Evolutionary conservation across 2,797 vertebrate genomes (phyloP), one percentile per base, ranked within the genome.

Genomic region (Aulostomus chinensis): DNA sequence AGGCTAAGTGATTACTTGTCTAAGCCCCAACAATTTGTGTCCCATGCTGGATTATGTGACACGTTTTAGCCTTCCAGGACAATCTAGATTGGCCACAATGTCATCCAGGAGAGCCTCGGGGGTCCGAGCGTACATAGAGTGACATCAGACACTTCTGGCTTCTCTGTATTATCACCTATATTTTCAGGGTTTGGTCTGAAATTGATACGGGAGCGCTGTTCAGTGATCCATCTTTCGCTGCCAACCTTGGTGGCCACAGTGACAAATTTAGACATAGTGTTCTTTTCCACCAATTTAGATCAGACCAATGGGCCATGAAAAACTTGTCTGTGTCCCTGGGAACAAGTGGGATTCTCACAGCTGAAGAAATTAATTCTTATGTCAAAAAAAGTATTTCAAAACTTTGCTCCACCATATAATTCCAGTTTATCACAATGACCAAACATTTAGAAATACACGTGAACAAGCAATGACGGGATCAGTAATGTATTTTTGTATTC

Each of bases 251-350:
- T 88, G 80, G 81, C 77, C 59, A 20, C 50, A 42, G 62, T 84
- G 82, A 86, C 84, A 86, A 76, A 88, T 86, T 80, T 87, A 86
- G 83, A 87, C 76, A 66, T 78, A 82, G 49, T 30, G 63, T 78
- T 77, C 77, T 73, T 64, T 59, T 86, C 55, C 49, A 72, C 74
- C 61, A 82, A 86, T 85, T 87, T 84, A 86, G 76, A 87, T 88
- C 70, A 81, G 73, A 66, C 64, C 78, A 83, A 73, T 86, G 66
- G 77, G 62, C 78, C 80, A 75, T 82, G 81, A 81, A 84, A 80
- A 86, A 75, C 75, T 28, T 79, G 39, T 76, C 62, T 5, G n/a
- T 81, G 78, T 87, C 80, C 80, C 80, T 62, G 69, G 67, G 67
- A 86, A 73, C 51, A 72, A 72, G 65, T 31, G 43, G 48, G 54